phyloP scores from a whole-genome alignment of 2,113 vertebrate species.

The Dasyprocta punctata region DNA sequence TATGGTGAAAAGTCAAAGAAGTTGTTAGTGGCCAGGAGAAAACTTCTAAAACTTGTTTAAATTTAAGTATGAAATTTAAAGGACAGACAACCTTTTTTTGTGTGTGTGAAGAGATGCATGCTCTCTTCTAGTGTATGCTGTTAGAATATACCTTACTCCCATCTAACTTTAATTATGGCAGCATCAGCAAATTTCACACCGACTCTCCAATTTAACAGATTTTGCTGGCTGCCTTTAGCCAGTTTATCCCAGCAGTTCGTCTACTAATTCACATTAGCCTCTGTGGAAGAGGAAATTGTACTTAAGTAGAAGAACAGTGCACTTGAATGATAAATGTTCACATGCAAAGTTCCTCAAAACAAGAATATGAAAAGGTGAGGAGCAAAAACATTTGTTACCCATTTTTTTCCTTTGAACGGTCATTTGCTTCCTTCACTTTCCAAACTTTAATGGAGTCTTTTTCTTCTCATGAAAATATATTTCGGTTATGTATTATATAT shows the following conservation, averaged over 20 bases:
- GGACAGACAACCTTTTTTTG: background rate
- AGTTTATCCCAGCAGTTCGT: conserved; percentile 53
- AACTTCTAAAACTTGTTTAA: background rate
- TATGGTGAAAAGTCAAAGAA: background rate
- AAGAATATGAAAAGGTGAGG: background rate
- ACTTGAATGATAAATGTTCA: conserved; percentile 41
- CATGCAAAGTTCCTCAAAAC: background rate
- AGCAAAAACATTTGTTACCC: background rate
- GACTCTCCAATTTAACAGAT: conserved; percentile 53
- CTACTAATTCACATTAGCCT: conserved; percentile 66
- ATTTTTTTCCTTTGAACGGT: conserved; percentile 30
- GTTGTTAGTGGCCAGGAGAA: too few species aligned
- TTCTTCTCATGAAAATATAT: conserved; percentile 6
- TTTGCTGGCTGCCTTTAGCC: conserved; percentile 42
- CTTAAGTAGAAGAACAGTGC: conserved; percentile 31
- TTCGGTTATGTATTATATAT: background rate
- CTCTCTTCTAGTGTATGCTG: background rate
- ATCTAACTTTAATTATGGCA: conserved; percentile 50
- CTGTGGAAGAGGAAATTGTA: conserved; percentile 44
- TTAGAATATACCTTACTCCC: background rate
- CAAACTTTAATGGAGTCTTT: conserved; percentile 18
- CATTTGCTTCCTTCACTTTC: conserved; percentile 40
- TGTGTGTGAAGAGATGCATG: background rate
- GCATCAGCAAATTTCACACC: conserved; percentile 41
- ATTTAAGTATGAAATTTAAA: background rate